Evolutionary conservation across 2,888 invertebrate genomes (phyloP).

Genomic region (Volucella inanis): DNA sequence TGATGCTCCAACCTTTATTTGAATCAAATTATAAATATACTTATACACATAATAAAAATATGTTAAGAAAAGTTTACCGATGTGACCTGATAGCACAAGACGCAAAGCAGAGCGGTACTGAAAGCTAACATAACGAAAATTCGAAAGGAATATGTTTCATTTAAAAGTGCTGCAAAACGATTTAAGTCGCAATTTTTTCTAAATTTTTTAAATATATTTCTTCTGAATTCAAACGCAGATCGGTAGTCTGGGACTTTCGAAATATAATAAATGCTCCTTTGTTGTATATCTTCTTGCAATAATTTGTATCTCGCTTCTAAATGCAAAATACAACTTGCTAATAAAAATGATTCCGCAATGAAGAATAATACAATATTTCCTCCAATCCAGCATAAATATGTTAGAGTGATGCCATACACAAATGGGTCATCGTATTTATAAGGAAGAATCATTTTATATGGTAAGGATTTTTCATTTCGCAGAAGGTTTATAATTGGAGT

Average conservation of each 20-base stretch:
- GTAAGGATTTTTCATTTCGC: slow-evolving; percentile 76
- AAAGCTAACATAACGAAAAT: slow-evolving; percentile 79
- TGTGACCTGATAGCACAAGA: slow-evolving; percentile 77
- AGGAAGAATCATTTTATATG: slow-evolving; percentile 77
- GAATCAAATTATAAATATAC: not conserved
- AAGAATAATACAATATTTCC: slow-evolving; percentile 76
- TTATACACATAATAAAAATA: not conserved
- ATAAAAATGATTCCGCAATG: slow-evolving; percentile 78
- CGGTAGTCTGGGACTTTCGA: slow-evolving; percentile 18
- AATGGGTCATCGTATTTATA: slow-evolving; percentile 77
- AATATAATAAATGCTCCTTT: slow-evolving; percentile 6
- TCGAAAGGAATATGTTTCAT: slow-evolving; percentile 78
- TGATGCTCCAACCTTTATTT: slow-evolving; percentile 37
- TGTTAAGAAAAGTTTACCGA: slow-evolving; percentile 75
- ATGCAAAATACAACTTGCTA: slow-evolving; percentile 79
- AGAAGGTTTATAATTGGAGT: slow-evolving; percentile 76
- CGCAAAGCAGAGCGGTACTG: slow-evolving; percentile 79
- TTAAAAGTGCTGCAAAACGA: slow-evolving; percentile 77
- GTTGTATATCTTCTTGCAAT: slow-evolving; percentile 76
- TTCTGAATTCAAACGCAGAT: slow-evolving; percentile 76
- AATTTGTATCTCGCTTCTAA: slow-evolving; percentile 78
- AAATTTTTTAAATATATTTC: slow-evolving; percentile 74
- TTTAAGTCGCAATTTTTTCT: slow-evolving; percentile 77
- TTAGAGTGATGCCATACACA: slow-evolving; percentile 76
- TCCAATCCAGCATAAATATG: slow-evolving; percentile 76